Evolutionary conservation across 2,797 vertebrate species (phyloP).

Genomic region (Danio choprae): DNA sequence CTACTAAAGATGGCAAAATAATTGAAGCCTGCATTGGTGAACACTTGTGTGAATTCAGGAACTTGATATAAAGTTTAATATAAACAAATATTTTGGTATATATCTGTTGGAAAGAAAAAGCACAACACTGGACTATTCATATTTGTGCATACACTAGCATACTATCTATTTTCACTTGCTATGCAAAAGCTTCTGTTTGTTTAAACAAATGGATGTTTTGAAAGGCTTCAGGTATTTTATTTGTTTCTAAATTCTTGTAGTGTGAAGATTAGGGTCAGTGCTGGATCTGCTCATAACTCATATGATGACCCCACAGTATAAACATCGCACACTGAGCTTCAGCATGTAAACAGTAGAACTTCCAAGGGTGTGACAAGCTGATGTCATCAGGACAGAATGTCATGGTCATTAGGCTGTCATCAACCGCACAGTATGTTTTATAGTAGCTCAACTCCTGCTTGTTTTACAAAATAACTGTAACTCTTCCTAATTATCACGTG

Average conservation of each 20-base stretch:
- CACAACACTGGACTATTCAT: too few species aligned
- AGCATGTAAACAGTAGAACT: neutral
- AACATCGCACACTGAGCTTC: neutral
- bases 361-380: constrained; percentile 37
- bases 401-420: constrained; percentile 52
- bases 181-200: neutral
- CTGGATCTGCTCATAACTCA: neutral
- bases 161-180: neutral
- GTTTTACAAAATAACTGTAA: neutral
- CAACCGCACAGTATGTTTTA: constrained; percentile 16
- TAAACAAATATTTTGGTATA: too few species aligned
- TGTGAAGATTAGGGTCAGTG: neutral
- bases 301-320: neutral
- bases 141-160: too few species aligned
- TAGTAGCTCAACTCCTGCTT: neutral
- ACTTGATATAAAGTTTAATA: too few species aligned
- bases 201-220: neutral
- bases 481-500: neutral
- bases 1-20: too few species aligned
- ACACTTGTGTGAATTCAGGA: too few species aligned
- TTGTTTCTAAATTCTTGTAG: neutral
- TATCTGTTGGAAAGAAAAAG: too few species aligned
- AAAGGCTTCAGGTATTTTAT: neutral
- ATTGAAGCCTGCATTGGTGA: too few species aligned
- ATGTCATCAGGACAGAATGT: constrained; percentile 54